These are phyloP conservation scores for human DNA, from an alignment of 2,113 vertebrate genomes.

Conservation along the genomic window GRCh38 chr9:29004001-29004500, in stretches of 20 bases:
- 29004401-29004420: neutral
- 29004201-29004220: neutral
- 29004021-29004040: neutral
- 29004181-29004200: neutral
- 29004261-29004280: neutral
- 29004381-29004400: neutral
- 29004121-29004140: neutral
- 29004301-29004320: neutral
- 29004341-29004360: neutral
- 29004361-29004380: neutral
- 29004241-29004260: neutral
- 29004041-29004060: neutral
- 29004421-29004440: neutral
- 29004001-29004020: neutral
- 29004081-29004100: neutral
- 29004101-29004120: neutral
- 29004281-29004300: neutral
- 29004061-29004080: neutral
- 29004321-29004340: neutral
- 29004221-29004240: neutral
- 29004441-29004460: neutral
- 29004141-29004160: neutral
- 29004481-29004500: neutral
- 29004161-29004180: neutral
- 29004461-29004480: neutral